Evolutionary conservation across 2,888 invertebrate genomes (phyloP).

Genomic region (Cephus rjabovi): DNA sequence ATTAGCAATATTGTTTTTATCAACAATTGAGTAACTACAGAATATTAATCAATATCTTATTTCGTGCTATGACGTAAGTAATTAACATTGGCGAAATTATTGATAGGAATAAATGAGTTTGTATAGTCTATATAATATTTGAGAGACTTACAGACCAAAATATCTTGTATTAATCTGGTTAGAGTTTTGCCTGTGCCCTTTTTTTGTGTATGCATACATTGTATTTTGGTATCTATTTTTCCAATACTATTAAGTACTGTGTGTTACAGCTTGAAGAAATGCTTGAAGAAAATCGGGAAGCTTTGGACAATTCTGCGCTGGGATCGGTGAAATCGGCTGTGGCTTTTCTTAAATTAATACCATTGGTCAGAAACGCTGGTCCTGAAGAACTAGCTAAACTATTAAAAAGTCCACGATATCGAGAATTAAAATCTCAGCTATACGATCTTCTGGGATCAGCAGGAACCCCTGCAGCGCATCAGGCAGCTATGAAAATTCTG

Average conservation of each 20-base stretch:
- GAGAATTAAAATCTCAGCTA: conserved; percentile 73
- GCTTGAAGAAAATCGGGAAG: conserved; percentile 69
- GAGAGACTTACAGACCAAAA: background rate
- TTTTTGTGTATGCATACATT: too few relatives aligned
- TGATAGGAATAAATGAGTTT: conserved; percentile 21
- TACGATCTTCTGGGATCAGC: conserved; percentile 79
- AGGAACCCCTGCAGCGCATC: conserved; percentile 76
- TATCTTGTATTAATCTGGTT: background rate
- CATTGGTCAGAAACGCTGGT: conserved; percentile 71
- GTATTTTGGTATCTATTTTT: background rate
- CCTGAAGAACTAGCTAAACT: conserved; percentile 72
- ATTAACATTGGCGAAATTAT: conserved; percentile 39
- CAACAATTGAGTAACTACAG: too few relatives aligned
- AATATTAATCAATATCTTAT: too few relatives aligned
- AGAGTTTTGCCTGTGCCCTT: too few relatives aligned
- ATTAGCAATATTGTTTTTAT: too few relatives aligned
- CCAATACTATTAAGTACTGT: background rate
- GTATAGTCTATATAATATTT: too few relatives aligned
- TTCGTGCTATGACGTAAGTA: background rate
- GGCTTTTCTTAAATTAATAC: conserved; percentile 74
- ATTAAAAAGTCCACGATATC: conserved; percentile 71
- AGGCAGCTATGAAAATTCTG: conserved; percentile 76
- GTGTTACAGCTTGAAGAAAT: conserved; percentile 69
- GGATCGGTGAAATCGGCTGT: conserved; percentile 75
- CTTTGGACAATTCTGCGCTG: conserved; percentile 70